phyloP scores from a whole-genome alignment of 2,888 invertebrate species.

The Luperina testacea region DNA sequence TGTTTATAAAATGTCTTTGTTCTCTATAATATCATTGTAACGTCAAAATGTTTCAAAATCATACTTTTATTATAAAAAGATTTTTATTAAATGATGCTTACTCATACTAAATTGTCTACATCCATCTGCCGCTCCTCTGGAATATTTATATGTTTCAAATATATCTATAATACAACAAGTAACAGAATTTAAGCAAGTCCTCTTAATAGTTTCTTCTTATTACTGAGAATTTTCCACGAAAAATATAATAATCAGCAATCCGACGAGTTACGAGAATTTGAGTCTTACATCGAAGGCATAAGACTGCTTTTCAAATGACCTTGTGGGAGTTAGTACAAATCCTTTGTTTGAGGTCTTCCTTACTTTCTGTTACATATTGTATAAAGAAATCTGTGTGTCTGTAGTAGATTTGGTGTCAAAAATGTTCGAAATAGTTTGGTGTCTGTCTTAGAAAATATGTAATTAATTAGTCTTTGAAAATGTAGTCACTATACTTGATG shows the following conservation, averaged over 20 bases:
- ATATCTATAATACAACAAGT: constrained; percentile 16
- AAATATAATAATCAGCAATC: not conserved
- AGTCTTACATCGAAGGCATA: not conserved
- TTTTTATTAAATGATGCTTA: constrained; percentile 6
- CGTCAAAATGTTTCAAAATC: constrained; percentile 3
- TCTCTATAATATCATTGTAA: constrained; percentile 17
- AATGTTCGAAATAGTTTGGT: constrained; percentile 30
- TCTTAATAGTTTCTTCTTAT: not conserved
- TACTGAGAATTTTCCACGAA: constrained; percentile 5
- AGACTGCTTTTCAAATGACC: constrained; percentile 20
- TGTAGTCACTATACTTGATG: constrained; percentile 45
- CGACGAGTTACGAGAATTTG: constrained; percentile 9
- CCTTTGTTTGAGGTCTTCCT: not conserved
- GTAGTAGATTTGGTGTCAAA: constrained; percentile 25
- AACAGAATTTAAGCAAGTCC: constrained; percentile 16
- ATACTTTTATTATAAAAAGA: not conserved
- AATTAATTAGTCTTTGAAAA: constrained; percentile 21
- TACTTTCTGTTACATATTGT: constrained; percentile 30
- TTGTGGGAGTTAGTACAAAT: not conserved
- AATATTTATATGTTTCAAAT: constrained; percentile 37
- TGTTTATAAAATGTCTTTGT: not conserved
- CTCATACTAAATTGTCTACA: constrained; percentile 20
- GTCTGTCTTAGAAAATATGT: constrained; percentile 37
- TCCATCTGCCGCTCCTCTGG: constrained; percentile 14
- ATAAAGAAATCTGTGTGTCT: not conserved